A percentile compares a stretch with the other conserved stretches of the same genome.
phyloP scores from a whole-genome alignment of 2,888 invertebrate species.

The Mesorhabditis sp. region DNA sequence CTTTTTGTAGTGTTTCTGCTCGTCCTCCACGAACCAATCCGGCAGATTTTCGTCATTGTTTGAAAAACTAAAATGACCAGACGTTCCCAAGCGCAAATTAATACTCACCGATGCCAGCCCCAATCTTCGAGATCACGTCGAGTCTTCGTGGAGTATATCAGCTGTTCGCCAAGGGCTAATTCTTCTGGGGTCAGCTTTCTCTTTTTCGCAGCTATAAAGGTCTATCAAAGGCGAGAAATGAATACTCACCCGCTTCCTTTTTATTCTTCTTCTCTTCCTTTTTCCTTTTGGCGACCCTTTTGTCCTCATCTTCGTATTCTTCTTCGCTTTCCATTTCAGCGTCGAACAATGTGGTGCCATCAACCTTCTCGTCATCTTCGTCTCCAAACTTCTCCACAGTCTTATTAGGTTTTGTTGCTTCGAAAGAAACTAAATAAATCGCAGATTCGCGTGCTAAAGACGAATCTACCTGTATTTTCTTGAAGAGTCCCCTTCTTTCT shows the following conservation, averaged over 20 bases:
- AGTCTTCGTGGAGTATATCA: constrained; percentile 83
- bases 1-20: constrained; percentile 81
- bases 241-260: constrained; percentile 6
- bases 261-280: constrained; percentile 31
- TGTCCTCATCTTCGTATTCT: constrained; percentile 28
- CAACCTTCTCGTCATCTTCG: constrained; percentile 16
- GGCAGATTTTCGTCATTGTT: constrained; percentile 88
- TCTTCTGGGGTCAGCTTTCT: constrained; percentile 77
- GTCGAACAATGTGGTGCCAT: constrained; percentile 17
- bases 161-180: constrained; percentile 83
- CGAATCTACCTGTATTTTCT: constrained; percentile 22
- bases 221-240: neutral
- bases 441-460: constrained; percentile 13
- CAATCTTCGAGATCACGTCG: constrained; percentile 71
- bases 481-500: constrained; percentile 30
- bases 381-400: constrained; percentile 13
- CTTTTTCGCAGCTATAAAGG: constrained; percentile 34
- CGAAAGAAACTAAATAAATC: constrained; percentile 35
- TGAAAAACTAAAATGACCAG: constrained; percentile 66
- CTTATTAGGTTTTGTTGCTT: constrained; percentile 14
- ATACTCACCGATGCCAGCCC: constrained; percentile 48
- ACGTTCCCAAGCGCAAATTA: neutral
- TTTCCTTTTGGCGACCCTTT: constrained; percentile 29
- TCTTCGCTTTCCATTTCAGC: constrained; percentile 33
- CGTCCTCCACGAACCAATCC: constrained; percentile 92